A percentile compares a stretch with the other conserved stretches of the same genome.
These are phyloP conservation scores for Blastomussa wellsi DNA, from an alignment of 92 coral and sea anemone species.

Conservation along the genomic window DNA sequence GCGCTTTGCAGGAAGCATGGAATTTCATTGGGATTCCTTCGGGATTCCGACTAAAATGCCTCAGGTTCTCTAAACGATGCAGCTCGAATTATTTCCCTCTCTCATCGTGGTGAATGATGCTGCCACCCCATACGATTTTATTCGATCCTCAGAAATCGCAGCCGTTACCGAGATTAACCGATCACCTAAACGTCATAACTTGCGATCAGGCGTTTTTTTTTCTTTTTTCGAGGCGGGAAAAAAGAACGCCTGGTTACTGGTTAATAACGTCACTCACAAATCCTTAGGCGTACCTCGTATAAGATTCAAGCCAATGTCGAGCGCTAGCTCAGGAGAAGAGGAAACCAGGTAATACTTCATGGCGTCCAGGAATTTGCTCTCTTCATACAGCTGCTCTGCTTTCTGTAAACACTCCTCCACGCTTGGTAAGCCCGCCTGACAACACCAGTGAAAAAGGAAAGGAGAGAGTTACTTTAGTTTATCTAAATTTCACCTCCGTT, in stretches of 20 bases:
- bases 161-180: background rate
- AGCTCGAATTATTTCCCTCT: no score
- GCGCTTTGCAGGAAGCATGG: no score
- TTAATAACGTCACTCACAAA: no score
- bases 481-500: no score
- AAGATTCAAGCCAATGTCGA: conserved; percentile 89
- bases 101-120: no score
- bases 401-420: conserved; percentile 84
- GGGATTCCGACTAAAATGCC: background rate
- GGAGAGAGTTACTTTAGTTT: background rate
- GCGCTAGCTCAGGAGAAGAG: conserved; percentile 83
- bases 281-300: conserved; percentile 74
- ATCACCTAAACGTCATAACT: no score
- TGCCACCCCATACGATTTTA: no score
- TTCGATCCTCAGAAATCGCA: no score
- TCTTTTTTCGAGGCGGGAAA: no score
- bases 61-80: no score
- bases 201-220: no score
- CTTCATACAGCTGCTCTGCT: conserved; percentile 85
- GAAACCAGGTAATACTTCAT: conserved; percentile 82
- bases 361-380: conserved; percentile 83
- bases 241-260: no score
- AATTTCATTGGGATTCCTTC: background rate
- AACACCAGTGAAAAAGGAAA: background rate
- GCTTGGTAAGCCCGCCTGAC: conserved; percentile 82